Percentiles rank a stretch among this genome's conserved stretches.
These are phyloP conservation scores for Rhorus exstirpatorius DNA, from an alignment of 2,888 invertebrate genomes.

Conservation along the genomic window DNA sequence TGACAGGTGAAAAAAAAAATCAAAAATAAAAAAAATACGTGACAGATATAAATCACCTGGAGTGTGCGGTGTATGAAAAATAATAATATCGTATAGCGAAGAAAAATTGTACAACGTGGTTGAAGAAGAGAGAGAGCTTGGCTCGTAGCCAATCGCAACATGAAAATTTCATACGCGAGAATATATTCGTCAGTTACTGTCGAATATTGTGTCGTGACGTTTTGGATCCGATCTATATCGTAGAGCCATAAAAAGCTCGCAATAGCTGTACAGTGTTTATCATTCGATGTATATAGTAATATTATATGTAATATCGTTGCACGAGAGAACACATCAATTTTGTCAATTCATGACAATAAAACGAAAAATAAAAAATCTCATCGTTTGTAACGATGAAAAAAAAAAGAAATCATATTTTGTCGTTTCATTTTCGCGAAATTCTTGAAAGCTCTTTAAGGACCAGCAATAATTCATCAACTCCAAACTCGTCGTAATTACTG, in stretches of 20 bases:
- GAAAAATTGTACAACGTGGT: constrained; percentile 37
- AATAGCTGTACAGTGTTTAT: constrained; percentile 26
- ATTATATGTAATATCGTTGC: background rate
- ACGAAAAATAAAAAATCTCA: background rate
- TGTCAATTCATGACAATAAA: background rate
- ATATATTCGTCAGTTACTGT: constrained; percentile 75
- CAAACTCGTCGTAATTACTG: constrained; percentile 6
- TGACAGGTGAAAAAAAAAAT: constrained; percentile 2
- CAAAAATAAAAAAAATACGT: constrained; percentile 10
- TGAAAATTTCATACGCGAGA: constrained; percentile 73
- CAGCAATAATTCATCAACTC: background rate
- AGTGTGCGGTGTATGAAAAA: constrained; percentile 2
- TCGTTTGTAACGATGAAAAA: background rate
- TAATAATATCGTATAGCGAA: constrained; percentile 36
- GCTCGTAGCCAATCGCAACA: constrained; percentile 76
- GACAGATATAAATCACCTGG: constrained; percentile 37
- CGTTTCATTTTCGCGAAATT: background rate
- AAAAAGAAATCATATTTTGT: background rate
- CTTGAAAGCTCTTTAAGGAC: background rate
- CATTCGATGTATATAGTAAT: constrained; percentile 11
- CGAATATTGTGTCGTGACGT: constrained; percentile 74
- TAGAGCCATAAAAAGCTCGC: background rate
- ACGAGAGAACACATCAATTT: constrained; percentile 7
- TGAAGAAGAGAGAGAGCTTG: constrained; percentile 70
- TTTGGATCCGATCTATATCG: constrained; percentile 72